phyloP scores from a whole-genome alignment of 2,113 vertebrate genomes.

The Chroicocephalus ridibundus region DNA sequence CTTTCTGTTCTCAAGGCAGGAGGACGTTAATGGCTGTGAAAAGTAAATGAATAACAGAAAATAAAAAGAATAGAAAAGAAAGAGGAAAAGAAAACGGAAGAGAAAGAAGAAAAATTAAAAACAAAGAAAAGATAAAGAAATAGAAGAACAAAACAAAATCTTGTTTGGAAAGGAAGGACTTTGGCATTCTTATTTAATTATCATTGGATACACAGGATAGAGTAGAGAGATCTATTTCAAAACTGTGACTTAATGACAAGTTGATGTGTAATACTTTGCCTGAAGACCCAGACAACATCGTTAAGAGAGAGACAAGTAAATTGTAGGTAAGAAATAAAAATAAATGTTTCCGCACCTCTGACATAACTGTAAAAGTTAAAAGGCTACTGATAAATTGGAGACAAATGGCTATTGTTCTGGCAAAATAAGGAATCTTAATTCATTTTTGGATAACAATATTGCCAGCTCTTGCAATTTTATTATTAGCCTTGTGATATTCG shows the following conservation, averaged over 20 bases:
- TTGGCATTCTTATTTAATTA: conserved; percentile 64
- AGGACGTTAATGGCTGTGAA: not conserved
- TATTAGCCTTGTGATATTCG: conserved; percentile 28
- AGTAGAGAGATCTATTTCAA: conserved; percentile 66
- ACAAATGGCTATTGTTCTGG: conserved; percentile 57
- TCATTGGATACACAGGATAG: conserved; percentile 58
- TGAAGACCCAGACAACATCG: conserved; percentile 73
- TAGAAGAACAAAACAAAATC: not conserved
- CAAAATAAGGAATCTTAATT: conserved; percentile 54
- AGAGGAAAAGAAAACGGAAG: not conserved
- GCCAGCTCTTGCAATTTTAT: conserved; percentile 32
- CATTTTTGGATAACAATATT: conserved; percentile 36
- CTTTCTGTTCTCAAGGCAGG: not conserved
- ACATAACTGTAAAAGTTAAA: conserved; percentile 75
- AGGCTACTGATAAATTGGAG: conserved; percentile 67
- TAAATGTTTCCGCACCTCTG: conserved; percentile 75
- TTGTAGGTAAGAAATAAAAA: conserved; percentile 78
- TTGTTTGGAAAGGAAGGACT: not conserved
- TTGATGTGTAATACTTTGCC: conserved; percentile 75
- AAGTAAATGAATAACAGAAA: not conserved
- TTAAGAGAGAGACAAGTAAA: conserved; percentile 73
- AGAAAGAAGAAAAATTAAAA: not conserved
- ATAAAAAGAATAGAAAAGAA: not conserved
- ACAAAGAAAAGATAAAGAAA: not conserved
- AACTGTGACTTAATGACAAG: conserved; percentile 75